phyloP scores from a whole-genome alignment of 2,113 vertebrate species.

The Anthoscopus minutus region DNA sequence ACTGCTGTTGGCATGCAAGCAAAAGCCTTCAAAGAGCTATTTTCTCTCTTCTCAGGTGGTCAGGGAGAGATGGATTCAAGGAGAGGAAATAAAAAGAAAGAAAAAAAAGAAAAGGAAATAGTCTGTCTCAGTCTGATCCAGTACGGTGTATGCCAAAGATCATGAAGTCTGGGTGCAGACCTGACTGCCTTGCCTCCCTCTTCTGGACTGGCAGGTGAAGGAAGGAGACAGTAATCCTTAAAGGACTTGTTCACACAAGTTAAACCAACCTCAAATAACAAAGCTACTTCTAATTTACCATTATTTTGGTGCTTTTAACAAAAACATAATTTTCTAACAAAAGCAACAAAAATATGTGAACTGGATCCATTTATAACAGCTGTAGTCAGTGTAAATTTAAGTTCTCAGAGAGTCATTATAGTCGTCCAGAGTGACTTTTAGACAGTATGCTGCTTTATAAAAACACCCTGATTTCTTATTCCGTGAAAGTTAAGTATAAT shows the following conservation, averaged over 20 bases:
- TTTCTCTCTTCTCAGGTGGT: background rate
- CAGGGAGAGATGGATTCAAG: background rate
- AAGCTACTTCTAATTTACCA: background rate
- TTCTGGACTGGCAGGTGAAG: background rate
- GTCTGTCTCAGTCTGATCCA: background rate
- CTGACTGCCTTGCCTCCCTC: background rate
- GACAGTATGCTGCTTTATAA: background rate
- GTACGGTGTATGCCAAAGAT: background rate
- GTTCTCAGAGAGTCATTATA: background rate
- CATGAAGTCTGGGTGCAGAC: background rate
- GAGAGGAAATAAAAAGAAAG: background rate
- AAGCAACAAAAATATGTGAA: background rate
- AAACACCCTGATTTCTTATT: background rate
- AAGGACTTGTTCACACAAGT: background rate
- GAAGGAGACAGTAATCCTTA: background rate
- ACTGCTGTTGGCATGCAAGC: background rate
- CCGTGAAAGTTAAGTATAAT: background rate
- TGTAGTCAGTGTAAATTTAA: background rate
- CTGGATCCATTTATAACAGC: background rate
- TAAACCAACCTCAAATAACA: background rate
- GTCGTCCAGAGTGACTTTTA: background rate
- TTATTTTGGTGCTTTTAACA: background rate
- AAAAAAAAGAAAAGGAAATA: too few species aligned
- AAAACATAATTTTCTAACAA: background rate
- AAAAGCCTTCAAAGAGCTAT: background rate